Conservation (phyloP, 2,113 vertebrate species). For the Sminthopsis crassicaudata region DNA sequence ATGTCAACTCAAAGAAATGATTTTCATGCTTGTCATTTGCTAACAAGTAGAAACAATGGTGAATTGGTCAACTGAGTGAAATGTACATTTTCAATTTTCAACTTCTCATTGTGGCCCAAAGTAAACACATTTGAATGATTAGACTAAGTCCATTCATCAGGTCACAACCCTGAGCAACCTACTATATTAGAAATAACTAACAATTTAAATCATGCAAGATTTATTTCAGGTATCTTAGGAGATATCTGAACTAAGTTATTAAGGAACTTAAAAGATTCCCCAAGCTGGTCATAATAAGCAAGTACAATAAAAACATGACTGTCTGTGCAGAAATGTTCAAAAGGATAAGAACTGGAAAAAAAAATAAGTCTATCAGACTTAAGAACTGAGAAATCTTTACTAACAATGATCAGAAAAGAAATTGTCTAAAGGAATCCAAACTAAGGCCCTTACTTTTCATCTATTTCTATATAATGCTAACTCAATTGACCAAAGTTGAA, state of each 20-base stretch:
- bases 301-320: neutral
- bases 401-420: constrained; percentile 26
- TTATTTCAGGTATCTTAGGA: neutral
- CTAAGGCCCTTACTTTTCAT: constrained; percentile 18
- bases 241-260: neutral
- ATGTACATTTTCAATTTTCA: neutral
- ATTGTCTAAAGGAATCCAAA: constrained; percentile 36
- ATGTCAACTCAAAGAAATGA: constrained; percentile 13
- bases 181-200: neutral
- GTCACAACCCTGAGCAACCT: neutral
- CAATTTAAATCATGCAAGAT: neutral
- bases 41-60: constrained; percentile 37
- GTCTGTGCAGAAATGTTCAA: neutral
- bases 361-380: neutral
- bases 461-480: neutral
- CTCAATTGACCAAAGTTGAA: constrained; percentile 22
- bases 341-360: neutral
- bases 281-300: neutral
- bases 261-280: neutral
- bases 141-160: neutral
- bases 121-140: constrained; percentile 32
- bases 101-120: constrained; percentile 20
- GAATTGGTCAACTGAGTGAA: constrained; percentile 16
- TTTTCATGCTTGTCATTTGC: constrained; percentile 29
- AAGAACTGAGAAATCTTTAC: neutral